Percentiles rank a stretch among this genome's conserved stretches.
These are phyloP conservation scores for Brenthis daphne DNA, from an alignment of 2,888 invertebrate genomes.

Conservation along the genomic window DNA sequence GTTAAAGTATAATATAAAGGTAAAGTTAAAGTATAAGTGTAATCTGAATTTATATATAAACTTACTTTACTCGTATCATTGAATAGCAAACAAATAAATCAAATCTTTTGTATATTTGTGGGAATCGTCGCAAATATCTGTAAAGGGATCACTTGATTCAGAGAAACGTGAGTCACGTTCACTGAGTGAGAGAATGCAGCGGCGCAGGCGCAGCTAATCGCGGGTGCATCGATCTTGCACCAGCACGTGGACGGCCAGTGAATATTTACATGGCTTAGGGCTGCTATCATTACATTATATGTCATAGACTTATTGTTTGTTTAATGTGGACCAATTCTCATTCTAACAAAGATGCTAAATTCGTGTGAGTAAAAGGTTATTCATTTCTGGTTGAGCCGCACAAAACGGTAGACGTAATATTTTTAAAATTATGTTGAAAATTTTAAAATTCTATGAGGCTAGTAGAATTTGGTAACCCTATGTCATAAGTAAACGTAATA, in stretches of 20 bases:
- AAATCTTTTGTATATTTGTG: conserved; percentile 30
- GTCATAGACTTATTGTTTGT: neutral
- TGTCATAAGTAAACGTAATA: neutral
- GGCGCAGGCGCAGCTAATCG: conserved; percentile 39
- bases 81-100: conserved; percentile 13
- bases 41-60: too few relatives aligned
- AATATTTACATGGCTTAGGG: conserved; percentile 35
- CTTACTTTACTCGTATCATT: too few relatives aligned
- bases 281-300: neutral
- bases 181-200: conserved; percentile 40
- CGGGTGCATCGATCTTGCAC: conserved; percentile 42
- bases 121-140: conserved; percentile 36
- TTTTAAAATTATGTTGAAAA: too few relatives aligned
- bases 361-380: too few relatives aligned
- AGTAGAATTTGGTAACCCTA: too few relatives aligned
- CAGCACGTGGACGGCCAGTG: conserved; percentile 34
- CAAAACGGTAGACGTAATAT: too few relatives aligned
- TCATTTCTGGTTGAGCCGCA: too few relatives aligned
- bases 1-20: too few relatives aligned
- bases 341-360: neutral
- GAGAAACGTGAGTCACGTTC: conserved; percentile 40
- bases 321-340: neutral
- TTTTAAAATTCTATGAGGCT: too few relatives aligned
- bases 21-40: too few relatives aligned
- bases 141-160: conserved; percentile 33